Percentiles rank a stretch among this genome's conserved stretches.
phyloP scores from a whole-genome alignment of 2,888 invertebrate genomes.

The Emmelina monodactyla region DNA sequence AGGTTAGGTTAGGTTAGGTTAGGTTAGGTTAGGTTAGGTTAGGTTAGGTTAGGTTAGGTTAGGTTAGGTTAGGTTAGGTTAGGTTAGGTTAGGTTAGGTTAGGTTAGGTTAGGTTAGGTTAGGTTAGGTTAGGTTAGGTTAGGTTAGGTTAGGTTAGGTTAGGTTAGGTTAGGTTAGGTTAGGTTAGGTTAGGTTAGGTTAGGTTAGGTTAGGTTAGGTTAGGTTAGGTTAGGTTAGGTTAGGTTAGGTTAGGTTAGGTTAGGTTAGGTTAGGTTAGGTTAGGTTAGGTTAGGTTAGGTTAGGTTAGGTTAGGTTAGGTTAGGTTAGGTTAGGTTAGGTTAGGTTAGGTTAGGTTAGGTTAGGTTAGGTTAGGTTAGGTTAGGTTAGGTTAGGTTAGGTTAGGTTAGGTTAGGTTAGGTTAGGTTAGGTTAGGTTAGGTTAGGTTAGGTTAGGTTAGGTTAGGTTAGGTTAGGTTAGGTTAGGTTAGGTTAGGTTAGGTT shows the following conservation, averaged over 20 bases:
- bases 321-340: conserved; percentile 4
- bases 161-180: conserved; percentile 16
- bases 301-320: conserved; percentile 2
- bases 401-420: conserved; percentile 18
- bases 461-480: conserved; percentile 17
- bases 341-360: conserved; percentile 16
- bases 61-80: conserved; percentile 17
- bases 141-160: conserved; percentile 13
- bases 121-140: conserved; percentile 11
- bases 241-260: conserved; percentile 10
- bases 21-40: conserved; percentile 14
- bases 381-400: conserved; percentile 16
- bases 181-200: conserved; percentile 14
- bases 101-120: conserved; percentile 15
- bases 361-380: conserved; percentile 16
- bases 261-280: conserved; percentile 16
- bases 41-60: conserved; percentile 12
- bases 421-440: conserved; percentile 19
- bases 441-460: conserved; percentile 18
- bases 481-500: conserved; percentile 4
- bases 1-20: conserved; percentile 14
- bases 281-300: conserved; percentile 14
- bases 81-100: conserved; percentile 17
- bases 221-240: conserved; percentile 13
- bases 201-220: conserved; percentile 11